Evolutionary conservation across 2,888 invertebrate genomes (phyloP), one percentile per base, ranked within the genome.

Genomic region (Corbicula japonica): DNA sequence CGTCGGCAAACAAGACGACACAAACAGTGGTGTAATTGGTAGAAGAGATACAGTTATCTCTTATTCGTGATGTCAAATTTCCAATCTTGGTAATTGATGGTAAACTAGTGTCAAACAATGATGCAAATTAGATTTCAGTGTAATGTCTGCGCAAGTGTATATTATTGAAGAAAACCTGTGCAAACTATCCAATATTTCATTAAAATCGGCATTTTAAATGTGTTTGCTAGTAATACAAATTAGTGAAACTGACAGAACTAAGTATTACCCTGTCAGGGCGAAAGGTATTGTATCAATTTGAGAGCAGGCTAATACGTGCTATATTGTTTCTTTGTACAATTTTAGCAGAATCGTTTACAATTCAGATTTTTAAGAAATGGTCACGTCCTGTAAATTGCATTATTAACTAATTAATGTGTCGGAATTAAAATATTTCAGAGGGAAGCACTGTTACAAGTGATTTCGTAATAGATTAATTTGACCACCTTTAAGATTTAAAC

Each of bases 241-340:
- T 58, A 38, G 44, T 30, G 18, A 18, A 61, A 63, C 18, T 76
- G 76, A 63, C 79, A 83, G 73, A 74, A 65, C 50, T 28, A 41
- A 54, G 28, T 46, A 83, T 83, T 83, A 83, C 80, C 83, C 80
- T 77, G 83, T 83, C 83, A 66, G 18, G 38, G 48, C 50, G 60
- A 65, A 77, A 56, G 34, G 35, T n/a, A 30, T 56, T 56, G n/a
- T 38, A 58, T 23, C 62, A 34, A 62, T 26, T 34, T 30, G 21
- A 56, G 44, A 56, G 56, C 44, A 65, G 52, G 52, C 61, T 69
- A 44, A 61, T 60, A 41, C 50, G 34, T 56, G 32, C 38, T 15
- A 34, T 52, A 61, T 72, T 76, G 76, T 72, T 58, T 66, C 72
- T 44, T 71, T 68, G 68, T 52, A 35, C 61, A 68, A 54, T 54